Base-by-base conservation (phyloP, 92 coral and sea anemone species). In the Diadumene lineata region DNA sequence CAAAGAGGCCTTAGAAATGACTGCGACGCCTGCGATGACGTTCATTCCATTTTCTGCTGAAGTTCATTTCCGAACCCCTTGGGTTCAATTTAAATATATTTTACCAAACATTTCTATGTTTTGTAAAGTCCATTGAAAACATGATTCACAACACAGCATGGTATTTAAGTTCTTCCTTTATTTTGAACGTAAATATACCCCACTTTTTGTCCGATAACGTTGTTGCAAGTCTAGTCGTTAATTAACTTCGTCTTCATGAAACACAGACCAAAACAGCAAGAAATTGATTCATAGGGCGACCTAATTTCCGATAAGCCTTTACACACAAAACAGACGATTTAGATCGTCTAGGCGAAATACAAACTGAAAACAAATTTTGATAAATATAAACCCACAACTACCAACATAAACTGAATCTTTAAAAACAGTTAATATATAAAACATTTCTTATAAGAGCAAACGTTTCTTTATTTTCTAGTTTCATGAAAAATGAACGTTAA, bases 271-370 rank as follows among this genome's bases (percentile, higher is more conserved):
- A 58, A 58, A 58, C 64, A 58, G 64, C 64, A 26, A 58, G 64
- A 25, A 58, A 22, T 58, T 58, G 29, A 58, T 58, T 22, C 64
- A 44, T 57, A 75, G 85, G 79, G 78, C 75, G 80, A 77, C 2
- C 78, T 86, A 85, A 91, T 88, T 91, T 87, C 90, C 92, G 92
- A 91, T 91, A 87, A 91, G 80, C 27, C n/a, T 9, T 56, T 74
- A 66, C 69, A 70, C 69, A 63, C 79, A 63, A 84, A 82, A 81
- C 30, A 53, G 31, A 62, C 55, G 24, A 34, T 6, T 46, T 43
- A 69, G 76, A 60, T 78, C 58, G 2, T 53, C 24, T 23, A 9
- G 6, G 58, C 10, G 7, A 38, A 38, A 38, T 13, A 38, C 48
- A 38, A 38, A 38, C 48, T 38, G 13, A 38, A 38, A 38, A 38